Evolutionary conservation across 1,140 invertebrate species (phyloP).

Genomic region (Conus betulinus): DNA sequence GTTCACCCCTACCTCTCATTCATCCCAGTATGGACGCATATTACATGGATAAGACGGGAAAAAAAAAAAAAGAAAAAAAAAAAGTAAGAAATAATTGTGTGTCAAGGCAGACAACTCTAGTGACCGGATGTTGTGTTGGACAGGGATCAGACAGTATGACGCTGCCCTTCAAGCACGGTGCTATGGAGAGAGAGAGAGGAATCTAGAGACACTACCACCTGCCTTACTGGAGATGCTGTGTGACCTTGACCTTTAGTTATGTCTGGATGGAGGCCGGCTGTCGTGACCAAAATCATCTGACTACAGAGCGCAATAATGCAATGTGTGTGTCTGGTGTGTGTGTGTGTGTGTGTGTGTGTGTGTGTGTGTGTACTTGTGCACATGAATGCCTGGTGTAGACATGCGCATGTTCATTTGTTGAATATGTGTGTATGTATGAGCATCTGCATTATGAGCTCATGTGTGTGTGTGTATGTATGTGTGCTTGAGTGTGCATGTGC

Average conservation of each 20-base stretch:
- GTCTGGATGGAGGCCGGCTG: not conserved
- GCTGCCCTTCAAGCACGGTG: not conserved
- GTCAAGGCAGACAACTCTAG: too few relatives aligned
- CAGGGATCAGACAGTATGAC: not conserved
- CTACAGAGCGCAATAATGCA: constrained; percentile 1
- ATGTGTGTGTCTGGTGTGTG: not conserved
- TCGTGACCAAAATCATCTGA: not conserved
- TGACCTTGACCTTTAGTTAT: too few relatives aligned
- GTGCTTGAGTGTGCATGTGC: not conserved
- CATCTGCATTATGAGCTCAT: not conserved
- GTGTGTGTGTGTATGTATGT: not conserved
- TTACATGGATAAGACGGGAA: too few relatives aligned
- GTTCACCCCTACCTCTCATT: too few relatives aligned
- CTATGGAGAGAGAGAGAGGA: not conserved
- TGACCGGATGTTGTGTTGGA: not conserved
- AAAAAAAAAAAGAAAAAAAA: too few relatives aligned
- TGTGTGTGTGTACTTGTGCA: not conserved
- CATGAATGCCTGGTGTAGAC: not conserved
- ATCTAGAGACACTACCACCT: not conserved
- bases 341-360: not conserved
- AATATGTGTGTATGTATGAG: not conserved
- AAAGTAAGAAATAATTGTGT: too few relatives aligned
- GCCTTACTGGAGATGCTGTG: too few relatives aligned
- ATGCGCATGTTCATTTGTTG: not conserved
- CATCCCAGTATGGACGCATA: too few relatives aligned